Evolutionary conservation across 1,140 invertebrate genomes (phyloP).

Genomic region (Thaumatotibia leucotreta): DNA sequence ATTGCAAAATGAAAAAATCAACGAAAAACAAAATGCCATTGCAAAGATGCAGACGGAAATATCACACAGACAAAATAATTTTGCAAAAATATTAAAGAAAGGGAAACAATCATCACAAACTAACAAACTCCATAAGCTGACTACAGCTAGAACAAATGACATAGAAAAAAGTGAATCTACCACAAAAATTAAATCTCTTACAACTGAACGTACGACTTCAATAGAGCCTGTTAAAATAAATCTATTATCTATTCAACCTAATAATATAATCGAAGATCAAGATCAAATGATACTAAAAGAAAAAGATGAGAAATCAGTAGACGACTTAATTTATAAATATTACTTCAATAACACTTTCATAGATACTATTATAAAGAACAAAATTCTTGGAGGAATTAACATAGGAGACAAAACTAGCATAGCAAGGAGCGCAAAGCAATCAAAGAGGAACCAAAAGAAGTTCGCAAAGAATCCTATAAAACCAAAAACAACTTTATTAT

Average conservation of each 20-base stretch:
- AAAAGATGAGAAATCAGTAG: constrained; percentile 54
- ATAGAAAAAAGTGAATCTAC: constrained; percentile 22
- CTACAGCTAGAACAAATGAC: constrained; percentile 19
- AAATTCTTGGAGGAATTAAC: constrained; percentile 40
- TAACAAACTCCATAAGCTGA: constrained; percentile 21
- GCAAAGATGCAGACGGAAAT: constrained; percentile 59
- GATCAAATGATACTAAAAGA: constrained; percentile 50
- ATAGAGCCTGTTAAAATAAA: constrained; percentile 60
- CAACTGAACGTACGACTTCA: constrained; percentile 23
- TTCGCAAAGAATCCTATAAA: not conserved
- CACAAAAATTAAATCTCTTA: constrained; percentile 17
- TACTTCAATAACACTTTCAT: constrained; percentile 68
- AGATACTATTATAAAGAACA: constrained; percentile 53
- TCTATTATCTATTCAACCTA: constrained; percentile 46
- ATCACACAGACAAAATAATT: constrained; percentile 54
- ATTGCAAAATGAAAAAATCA: constrained; percentile 61
- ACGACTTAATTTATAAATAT: constrained; percentile 65
- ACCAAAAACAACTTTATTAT: constrained; percentile 40
- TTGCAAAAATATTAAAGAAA: constrained; percentile 55
- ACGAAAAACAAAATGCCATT: constrained; percentile 52
- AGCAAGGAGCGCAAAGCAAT: constrained; percentile 33
- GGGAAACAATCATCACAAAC: constrained; percentile 44
- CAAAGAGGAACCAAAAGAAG: not conserved
- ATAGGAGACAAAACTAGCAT: constrained; percentile 22
- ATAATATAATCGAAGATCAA: constrained; percentile 37